These are phyloP conservation scores for Tragulus kanchil DNA, from an alignment of 2,113 vertebrate genomes.

Conservation along the genomic window DNA sequence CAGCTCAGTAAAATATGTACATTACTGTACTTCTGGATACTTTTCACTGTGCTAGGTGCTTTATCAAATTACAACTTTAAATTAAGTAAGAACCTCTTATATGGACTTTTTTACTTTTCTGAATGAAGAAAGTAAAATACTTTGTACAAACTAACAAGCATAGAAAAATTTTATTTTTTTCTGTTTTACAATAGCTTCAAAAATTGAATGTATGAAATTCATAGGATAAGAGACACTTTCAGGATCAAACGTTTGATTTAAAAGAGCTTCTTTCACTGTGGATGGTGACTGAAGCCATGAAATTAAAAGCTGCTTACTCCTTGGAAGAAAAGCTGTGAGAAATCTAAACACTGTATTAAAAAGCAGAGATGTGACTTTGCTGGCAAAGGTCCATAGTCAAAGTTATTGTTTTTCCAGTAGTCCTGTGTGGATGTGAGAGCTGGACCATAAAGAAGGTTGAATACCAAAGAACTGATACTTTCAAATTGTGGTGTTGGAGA, in stretches of 20 bases:
- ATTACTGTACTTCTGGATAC: background rate
- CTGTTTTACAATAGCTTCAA: background rate
- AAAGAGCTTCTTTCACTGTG: too few species aligned
- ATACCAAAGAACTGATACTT: too few species aligned
- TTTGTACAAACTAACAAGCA: background rate
- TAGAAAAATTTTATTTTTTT: background rate
- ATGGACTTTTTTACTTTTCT: background rate
- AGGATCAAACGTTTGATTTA: background rate
- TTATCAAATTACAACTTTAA: background rate
- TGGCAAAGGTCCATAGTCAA: too few species aligned
- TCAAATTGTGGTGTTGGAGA: too few species aligned
- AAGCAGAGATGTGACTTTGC: too few species aligned
- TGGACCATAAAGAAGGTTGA: too few species aligned
- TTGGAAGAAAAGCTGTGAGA: too few species aligned
- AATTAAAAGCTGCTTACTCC: too few species aligned
- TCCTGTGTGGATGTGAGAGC: too few species aligned
- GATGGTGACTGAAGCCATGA: too few species aligned
- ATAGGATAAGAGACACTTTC: background rate
- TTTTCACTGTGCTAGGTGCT: background rate
- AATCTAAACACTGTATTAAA: too few species aligned
- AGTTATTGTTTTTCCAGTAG: too few species aligned
- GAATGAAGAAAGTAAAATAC: background rate
- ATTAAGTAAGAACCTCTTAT: background rate
- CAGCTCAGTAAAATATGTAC: background rate
- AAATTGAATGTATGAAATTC: background rate